Evolutionary conservation across 2,113 vertebrate genomes (phyloP), one percentile per base, ranked within the genome.

Genomic region (Phaethon lepturus): DNA sequence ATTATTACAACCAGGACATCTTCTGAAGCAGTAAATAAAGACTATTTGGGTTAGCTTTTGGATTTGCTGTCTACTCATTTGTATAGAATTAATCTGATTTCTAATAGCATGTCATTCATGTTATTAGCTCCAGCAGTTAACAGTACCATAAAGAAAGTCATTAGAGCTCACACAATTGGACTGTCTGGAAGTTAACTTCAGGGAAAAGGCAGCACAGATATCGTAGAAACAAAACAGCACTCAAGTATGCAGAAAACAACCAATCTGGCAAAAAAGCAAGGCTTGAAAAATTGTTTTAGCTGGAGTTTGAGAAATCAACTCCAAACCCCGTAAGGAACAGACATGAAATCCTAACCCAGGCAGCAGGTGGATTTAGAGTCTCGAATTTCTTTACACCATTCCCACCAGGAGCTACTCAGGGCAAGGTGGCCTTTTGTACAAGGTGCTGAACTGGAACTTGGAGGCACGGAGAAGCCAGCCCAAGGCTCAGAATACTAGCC

Each of bases 391-490:
- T 49, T 78, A 16, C 16, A 20, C 17, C 2, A 13, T 22, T 76
- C 40, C n/a, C 23, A 59, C 17, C 62, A 59, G 33, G 2, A 47
- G 42, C 13, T 8, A 25, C 26, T 26, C 44, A 38, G 6, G 7
- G 22, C 55, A 55, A 8, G 17, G 56, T 29, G 14, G 6, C 17
- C 55, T 71, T 76, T 38, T 31, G 31, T 23, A 20, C 25, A 22
- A 35, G 38, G 28, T n/a, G 33, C 26, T 58, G 26, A 84, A 24
- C 42, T 50, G 33, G 40, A 25, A 47, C 22, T 26, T 25, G 9
- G 31, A 52, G 11, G 56, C 26, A 50, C 2, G 0, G 2, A 60
- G 28, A 60, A 12, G 12, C 20, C 64, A 71, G 22, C 45, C 3
- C 1, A 79, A 9, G 25, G 44, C 63, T 80, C 26, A 63, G 53